Conservation (phyloP, 2,888 invertebrate genomes). For the Ornithoptera priamus region DNA sequence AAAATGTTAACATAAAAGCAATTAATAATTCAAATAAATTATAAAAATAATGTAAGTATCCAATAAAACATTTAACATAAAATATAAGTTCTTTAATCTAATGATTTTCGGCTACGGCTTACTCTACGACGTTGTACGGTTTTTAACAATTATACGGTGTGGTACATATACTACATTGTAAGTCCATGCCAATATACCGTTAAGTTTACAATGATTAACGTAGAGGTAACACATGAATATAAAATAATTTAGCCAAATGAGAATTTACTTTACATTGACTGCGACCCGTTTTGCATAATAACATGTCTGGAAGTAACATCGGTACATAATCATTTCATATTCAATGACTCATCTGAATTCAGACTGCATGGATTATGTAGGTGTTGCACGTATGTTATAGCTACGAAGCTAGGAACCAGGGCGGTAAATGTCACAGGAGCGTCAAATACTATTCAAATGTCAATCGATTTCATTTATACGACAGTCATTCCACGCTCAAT, state of each 20-base stretch:
- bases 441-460: background rate
- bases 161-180: no score
- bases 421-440: background rate
- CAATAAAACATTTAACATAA: no score
- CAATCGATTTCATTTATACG: background rate
- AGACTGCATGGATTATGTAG: conserved; percentile 26
- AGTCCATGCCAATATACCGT: no score
- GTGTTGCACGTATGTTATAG: conserved; percentile 12
- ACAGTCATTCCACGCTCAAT: background rate
- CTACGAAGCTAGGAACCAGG: background rate
- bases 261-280: background rate
- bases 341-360: conserved; percentile 33
- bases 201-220: no score
- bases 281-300: conserved; percentile 20
- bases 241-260: background rate
- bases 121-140: no score
- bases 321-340: conserved; percentile 26
- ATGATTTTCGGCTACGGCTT: no score
- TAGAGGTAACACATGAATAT: background rate
- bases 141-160: no score
- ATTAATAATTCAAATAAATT: no score
- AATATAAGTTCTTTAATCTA: no score
- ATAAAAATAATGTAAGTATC: no score
- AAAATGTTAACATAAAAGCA: no score
- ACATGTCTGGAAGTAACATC: conserved; percentile 7